phyloP scores from a whole-genome alignment of 2,888 invertebrate genomes.

The Drosophila lacicola region DNA sequence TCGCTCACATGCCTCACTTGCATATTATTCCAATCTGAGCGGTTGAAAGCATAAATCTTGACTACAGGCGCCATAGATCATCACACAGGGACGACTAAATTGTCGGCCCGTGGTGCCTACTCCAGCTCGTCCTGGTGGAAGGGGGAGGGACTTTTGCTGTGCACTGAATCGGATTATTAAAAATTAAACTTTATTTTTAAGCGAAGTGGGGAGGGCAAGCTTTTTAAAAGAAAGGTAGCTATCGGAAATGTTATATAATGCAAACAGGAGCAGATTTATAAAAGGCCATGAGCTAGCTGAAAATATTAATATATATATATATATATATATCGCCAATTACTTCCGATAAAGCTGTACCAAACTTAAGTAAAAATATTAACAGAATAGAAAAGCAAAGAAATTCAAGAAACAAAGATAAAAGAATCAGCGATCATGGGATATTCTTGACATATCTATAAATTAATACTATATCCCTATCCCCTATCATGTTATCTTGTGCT shows the following conservation, averaged over 20 bases:
- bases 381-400: neutral
- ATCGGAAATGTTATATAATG: conserved; percentile 22
- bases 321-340: neutral
- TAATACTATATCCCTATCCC: no score
- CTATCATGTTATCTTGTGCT: no score
- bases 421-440: neutral
- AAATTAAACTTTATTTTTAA: conserved; percentile 62
- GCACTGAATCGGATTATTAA: conserved; percentile 71
- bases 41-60: conserved; percentile 71
- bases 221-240: conserved; percentile 14
- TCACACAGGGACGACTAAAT: conserved; percentile 68
- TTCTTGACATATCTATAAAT: neutral
- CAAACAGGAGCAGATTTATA: neutral
- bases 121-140: conserved; percentile 14
- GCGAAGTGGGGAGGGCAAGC: neutral
- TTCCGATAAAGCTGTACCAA: neutral
- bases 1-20: conserved; percentile 36
- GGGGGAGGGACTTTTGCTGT: conserved; percentile 20
- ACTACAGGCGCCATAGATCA: conserved; percentile 77
- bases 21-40: conserved; percentile 73
- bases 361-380: neutral
- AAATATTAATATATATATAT: neutral
- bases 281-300: neutral
- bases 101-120: conserved; percentile 30
- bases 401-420: no score